A percentile compares a stretch with the other conserved stretches of the same genome.
phyloP scores from a whole-genome alignment of 53 echinoderm and acorn worm genomes.

The Echinometra lucunter region DNA sequence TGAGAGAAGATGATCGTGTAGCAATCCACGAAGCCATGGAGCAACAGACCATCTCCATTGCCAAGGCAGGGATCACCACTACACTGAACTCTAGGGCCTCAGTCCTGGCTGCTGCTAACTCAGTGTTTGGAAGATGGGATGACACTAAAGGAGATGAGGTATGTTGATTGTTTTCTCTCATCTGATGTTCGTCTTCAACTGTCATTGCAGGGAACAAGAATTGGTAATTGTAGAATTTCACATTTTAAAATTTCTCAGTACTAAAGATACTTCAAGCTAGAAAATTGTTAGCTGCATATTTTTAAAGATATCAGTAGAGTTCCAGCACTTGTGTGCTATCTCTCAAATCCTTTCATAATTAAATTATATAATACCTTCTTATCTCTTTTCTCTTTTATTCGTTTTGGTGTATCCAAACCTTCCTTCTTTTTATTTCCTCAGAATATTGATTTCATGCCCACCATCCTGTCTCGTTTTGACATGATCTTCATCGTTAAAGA shows the following conservation, averaged over 20 bases:
- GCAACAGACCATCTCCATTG: constrained; percentile 98
- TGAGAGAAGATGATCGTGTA: constrained; percentile 94
- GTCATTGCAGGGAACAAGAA: background rate
- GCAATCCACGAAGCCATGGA: constrained; percentile 99
- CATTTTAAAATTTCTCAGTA: no score
- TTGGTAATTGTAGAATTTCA: background rate
- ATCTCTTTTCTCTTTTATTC: background rate
- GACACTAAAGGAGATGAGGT: constrained; percentile 99
- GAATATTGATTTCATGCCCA: constrained; percentile 99
- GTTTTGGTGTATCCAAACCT: background rate
- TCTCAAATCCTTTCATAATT: no score
- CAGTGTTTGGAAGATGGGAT: constrained; percentile 91
- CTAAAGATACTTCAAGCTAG: no score
- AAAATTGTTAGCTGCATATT: no score
- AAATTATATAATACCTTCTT: background rate
- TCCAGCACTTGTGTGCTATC: no score
- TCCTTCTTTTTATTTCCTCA: constrained; percentile 48
- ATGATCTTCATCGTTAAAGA: constrained; percentile 99
- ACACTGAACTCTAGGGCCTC: constrained; percentile 94
- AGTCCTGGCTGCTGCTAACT: constrained; percentile 95
- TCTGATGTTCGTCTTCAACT: no score
- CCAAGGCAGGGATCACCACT: constrained; percentile 98
- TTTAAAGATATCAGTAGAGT: no score
- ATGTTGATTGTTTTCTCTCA: background rate
- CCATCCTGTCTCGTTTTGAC: constrained; percentile 99